Evolutionary conservation across 2,113 vertebrate genomes (phyloP).

Genomic region (Setophaga petechia): DNA sequence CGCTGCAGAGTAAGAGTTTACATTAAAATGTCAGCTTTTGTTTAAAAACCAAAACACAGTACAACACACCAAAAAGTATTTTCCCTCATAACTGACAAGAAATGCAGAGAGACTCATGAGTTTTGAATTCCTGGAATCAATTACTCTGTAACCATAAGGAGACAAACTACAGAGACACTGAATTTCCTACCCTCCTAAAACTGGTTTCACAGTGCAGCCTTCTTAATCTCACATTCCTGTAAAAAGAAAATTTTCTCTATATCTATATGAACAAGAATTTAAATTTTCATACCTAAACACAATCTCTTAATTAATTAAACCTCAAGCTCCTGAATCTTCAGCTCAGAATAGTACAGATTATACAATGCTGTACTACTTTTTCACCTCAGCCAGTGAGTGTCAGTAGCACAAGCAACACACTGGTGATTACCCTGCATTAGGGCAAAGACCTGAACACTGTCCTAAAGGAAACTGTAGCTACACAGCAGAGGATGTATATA

Average conservation of each 20-base stretch:
- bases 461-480: background rate
- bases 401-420: background rate
- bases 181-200: background rate
- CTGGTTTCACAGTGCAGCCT: background rate
- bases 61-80: background rate
- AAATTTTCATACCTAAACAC: background rate
- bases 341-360: background rate
- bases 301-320: background rate
- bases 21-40: background rate
- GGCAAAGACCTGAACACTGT: background rate
- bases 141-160: background rate
- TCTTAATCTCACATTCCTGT: background rate
- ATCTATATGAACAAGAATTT: background rate
- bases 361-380: background rate
- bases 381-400: background rate
- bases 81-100: background rate
- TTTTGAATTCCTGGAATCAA: background rate
- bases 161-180: background rate
- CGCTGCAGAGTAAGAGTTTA: background rate
- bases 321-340: background rate
- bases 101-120: background rate
- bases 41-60: background rate
- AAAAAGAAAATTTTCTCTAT: background rate
- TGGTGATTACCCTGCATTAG: background rate
- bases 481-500: background rate